Evolutionary conservation across 2,888 invertebrate genomes (phyloP), one percentile per base, ranked within the genome.

Genomic region (Cantharis lateralis): DNA sequence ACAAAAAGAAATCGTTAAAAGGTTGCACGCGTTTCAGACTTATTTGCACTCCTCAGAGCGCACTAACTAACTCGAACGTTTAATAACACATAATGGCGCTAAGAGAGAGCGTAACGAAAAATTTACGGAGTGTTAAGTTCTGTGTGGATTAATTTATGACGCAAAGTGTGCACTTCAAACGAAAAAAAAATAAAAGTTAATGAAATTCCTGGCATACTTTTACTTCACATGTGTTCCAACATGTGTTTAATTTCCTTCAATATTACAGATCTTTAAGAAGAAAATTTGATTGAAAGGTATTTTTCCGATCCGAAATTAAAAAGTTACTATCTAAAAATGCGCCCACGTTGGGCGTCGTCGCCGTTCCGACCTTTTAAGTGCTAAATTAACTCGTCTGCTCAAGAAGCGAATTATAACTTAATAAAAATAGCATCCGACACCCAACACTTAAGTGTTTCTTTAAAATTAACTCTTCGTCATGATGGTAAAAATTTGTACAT

Each of bases 141-240:
- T 20, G 64, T 64, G 64, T 82, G 76, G 80, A 81, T 81, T 79
- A 82, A 84, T 84, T 82, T 82, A 83, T 81, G 74, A 80, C 80
- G 76, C 77, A 80, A 78, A 81, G 75, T 80, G 80, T 20, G 71
- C 74, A 81, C 78, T 71, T 69, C 77, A 71, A 68, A 66, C 73
- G 80, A 82, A 82, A 83, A 82, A 82, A 83, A 84, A 83, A 82
- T 82, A 82, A 82, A 82, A 81, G 82, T 79, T 82, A 83, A 83
- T 83, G 83, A 83, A 84, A 83, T 84, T 82, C 84, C 82, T 74
- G 20, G 75, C 83, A 82, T 84, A 81, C 82, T 78, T 64, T 32
- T 24, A 74, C 73, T 81, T 81, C 83, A 83, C 84, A 82, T 81
- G 80, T 78, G 79, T 77, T 78, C 78, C 78, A 81, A 82, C 84